A percentile compares a stretch with the other conserved stretches of the same genome.
These are phyloP conservation scores for Lycia hirtaria DNA, from an alignment of 2,888 invertebrate species.

Conservation along the genomic window DNA sequence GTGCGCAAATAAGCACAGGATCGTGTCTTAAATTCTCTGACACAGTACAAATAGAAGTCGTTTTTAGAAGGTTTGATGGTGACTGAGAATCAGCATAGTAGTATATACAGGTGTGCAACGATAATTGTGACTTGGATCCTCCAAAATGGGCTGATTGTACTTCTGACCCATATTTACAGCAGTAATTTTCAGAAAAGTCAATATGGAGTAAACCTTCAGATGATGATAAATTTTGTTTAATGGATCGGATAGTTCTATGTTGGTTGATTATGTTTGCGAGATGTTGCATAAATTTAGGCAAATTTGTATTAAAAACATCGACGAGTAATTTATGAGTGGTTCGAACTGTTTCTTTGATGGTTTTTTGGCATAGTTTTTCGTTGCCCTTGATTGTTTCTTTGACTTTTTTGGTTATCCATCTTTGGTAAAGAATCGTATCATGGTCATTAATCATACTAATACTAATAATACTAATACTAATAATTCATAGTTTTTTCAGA, in stretches of 20 bases:
- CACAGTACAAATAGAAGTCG: constrained; percentile 31
- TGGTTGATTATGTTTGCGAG: background rate
- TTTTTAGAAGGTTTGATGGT: constrained; percentile 12
- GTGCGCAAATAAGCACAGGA: constrained; percentile 37
- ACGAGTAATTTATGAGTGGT: background rate
- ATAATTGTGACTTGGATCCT: constrained; percentile 31
- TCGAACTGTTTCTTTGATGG: background rate
- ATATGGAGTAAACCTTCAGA: background rate
- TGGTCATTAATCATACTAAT: background rate
- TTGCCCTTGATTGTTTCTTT: background rate
- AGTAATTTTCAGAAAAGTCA: background rate
- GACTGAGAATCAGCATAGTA: constrained; percentile 24
- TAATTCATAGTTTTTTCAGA: background rate
- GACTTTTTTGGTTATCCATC: background rate
- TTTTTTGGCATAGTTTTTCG: background rate
- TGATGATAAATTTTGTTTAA: background rate
- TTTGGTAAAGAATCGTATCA: background rate
- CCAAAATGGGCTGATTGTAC: constrained; percentile 34
- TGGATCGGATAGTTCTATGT: background rate
- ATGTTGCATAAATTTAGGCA: background rate
- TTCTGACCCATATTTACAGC: background rate
- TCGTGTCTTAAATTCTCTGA: constrained; percentile 40
- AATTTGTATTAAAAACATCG: background rate
- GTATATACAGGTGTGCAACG: constrained; percentile 39
- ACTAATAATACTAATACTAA: too few relatives aligned